Percentiles rank a stretch among this genome's conserved stretches.
These are phyloP conservation scores for Diadema setosum DNA, from an alignment of 35 echinoderm and acorn worm species.

Conservation along the genomic window DNA sequence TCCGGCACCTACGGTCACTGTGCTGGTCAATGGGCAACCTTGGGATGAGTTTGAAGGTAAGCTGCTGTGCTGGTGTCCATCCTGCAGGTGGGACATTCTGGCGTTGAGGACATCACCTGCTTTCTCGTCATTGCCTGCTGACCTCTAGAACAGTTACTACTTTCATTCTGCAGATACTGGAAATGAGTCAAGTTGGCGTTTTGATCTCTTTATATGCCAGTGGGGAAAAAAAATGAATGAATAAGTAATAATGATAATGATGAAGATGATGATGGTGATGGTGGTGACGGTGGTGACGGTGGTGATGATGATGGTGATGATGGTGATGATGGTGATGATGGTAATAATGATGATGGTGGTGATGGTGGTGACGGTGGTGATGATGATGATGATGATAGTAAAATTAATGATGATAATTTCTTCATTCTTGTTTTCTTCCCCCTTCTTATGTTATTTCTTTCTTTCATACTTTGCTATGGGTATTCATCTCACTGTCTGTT, in stretches of 20 bases:
- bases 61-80: too few species aligned
- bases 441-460: background rate
- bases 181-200: too few species aligned
- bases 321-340: background rate
- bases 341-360: background rate
- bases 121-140: too few species aligned
- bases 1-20: background rate
- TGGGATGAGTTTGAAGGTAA: conserved; percentile 1
- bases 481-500: too few species aligned
- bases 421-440: background rate
- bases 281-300: background rate
- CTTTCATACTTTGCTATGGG: background rate
- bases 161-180: too few species aligned
- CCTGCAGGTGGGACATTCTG: too few species aligned
- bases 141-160: too few species aligned
- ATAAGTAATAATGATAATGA: too few species aligned
- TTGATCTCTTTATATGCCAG: too few species aligned
- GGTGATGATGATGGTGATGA: background rate
- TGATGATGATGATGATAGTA: background rate
- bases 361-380: background rate
- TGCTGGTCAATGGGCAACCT: conserved; percentile 43
- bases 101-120: too few species aligned
- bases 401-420: background rate
- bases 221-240: too few species aligned
- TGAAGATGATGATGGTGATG: background rate